A percentile compares a stretch with the other conserved stretches of the same genome.
Conservation (phyloP, 2,888 invertebrate species). For the Ectemnius continuus region DNA sequence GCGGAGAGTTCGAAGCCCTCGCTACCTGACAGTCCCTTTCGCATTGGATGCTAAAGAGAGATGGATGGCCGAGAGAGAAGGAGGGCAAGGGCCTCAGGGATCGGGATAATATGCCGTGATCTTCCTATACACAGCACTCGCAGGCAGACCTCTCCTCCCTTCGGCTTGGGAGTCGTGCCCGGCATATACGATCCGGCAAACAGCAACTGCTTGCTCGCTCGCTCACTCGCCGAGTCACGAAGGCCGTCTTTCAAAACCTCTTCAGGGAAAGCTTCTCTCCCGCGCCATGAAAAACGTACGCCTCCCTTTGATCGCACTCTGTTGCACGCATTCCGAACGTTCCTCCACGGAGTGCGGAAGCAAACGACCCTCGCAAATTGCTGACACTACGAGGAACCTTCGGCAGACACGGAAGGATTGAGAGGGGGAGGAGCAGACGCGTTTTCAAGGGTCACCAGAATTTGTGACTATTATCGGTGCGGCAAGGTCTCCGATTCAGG, state of each 20-base stretch:
- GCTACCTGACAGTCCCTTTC: conserved; percentile 41
- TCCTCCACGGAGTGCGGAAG: conserved; percentile 43
- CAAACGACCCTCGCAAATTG: conserved; percentile 36
- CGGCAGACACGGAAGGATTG: not conserved
- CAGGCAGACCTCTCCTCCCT: conserved; percentile 21
- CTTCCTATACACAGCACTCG: conserved; percentile 27
- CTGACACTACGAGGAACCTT: conserved; percentile 8
- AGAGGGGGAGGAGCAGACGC: not conserved
- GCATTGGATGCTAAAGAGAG: conserved; percentile 28
- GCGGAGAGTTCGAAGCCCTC: conserved; percentile 31
- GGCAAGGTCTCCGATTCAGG: not conserved
- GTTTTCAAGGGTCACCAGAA: not conserved
- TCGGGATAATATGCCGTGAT: conserved; percentile 50
- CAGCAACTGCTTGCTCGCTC: conserved; percentile 46
- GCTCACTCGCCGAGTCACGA: conserved; percentile 35
- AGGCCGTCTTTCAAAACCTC: conserved; percentile 50
- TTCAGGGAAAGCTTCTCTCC: conserved; percentile 44
- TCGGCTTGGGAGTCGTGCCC: conserved; percentile 38
- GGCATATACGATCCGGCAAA: conserved; percentile 50
- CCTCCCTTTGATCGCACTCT: conserved; percentile 43
- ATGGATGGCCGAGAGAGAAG: conserved; percentile 5
- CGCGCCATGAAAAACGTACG: conserved; percentile 29
- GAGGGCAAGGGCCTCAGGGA: conserved; percentile 32
- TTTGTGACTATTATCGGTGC: no score
- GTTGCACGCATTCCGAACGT: conserved; percentile 41